Conservation (phyloP, 2,888 invertebrate species). For the Axea sp. region DNA sequence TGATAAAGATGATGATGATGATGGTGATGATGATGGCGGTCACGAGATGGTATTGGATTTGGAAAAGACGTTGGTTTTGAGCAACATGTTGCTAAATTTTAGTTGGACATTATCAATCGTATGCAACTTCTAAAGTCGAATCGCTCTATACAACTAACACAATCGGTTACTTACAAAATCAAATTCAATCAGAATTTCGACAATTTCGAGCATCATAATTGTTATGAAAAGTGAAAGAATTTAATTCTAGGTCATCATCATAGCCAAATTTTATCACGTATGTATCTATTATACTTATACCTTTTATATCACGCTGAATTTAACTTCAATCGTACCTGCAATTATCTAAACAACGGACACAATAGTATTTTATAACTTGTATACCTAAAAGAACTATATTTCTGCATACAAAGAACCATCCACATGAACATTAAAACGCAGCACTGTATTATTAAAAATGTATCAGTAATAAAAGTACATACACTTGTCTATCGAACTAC, state of each 20-base stretch:
- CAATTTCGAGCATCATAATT: too few relatives aligned
- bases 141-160: too few relatives aligned
- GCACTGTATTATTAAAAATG: slow-evolving; percentile 43
- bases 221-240: too few relatives aligned
- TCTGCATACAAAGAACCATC: slow-evolving; percentile 39
- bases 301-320: too few relatives aligned
- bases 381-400: slow-evolving; percentile 15
- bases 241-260: too few relatives aligned
- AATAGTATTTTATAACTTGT: too few relatives aligned
- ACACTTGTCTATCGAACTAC: slow-evolving; percentile 40
- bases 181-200: too few relatives aligned
- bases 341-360: too few relatives aligned
- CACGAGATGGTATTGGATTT: slow-evolving; percentile 21
- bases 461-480: slow-evolving; percentile 38
- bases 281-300: too few relatives aligned
- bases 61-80: slow-evolving; percentile 50
- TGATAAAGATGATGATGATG: slow-evolving; percentile 24
- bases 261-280: too few relatives aligned
- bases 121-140: neutral
- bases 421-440: slow-evolving; percentile 47
- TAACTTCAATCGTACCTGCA: too few relatives aligned
- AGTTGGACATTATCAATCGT: neutral
- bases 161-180: too few relatives aligned
- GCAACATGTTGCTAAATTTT: slow-evolving; percentile 24
- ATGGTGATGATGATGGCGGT: slow-evolving; percentile 16